These are phyloP conservation scores for Diprion similis DNA, from an alignment of 1,140 invertebrate genomes.

Conservation along the genomic window DNA sequence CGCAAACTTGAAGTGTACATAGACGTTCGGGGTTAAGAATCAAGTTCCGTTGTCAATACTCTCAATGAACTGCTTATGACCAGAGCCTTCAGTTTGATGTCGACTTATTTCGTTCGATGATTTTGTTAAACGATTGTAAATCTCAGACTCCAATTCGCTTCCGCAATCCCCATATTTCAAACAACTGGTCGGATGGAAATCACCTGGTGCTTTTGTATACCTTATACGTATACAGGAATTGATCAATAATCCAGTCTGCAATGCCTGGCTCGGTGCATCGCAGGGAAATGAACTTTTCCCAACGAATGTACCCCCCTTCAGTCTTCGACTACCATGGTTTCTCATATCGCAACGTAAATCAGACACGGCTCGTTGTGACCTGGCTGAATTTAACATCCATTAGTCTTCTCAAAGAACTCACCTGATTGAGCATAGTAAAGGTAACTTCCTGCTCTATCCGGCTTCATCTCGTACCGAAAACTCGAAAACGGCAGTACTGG, in stretches of 20 bases:
- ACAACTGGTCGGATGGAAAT: not conserved
- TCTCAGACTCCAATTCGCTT: not conserved
- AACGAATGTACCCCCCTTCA: not conserved
- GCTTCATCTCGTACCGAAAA: slow-evolving; percentile 64
- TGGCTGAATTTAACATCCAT: not conserved
- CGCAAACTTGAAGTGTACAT: no score
- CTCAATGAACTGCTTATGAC: no score
- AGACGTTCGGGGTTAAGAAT: no score
- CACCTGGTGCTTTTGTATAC: not conserved
- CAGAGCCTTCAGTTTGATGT: no score
- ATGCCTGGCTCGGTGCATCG: not conserved
- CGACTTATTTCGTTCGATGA: no score
- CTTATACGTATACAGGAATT: not conserved
- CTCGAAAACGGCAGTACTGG: slow-evolving; percentile 62
- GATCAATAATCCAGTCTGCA: slow-evolving; percentile 5
- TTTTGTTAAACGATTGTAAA: not conserved
- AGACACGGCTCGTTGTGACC: no score
- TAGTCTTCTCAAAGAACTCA: slow-evolving; percentile 37
- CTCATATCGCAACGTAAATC: not conserved
- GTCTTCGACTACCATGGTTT: not conserved
- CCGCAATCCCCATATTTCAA: not conserved
- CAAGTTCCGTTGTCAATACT: no score
- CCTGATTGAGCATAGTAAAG: slow-evolving; percentile 69
- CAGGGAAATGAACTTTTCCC: not conserved
- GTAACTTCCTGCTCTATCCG: slow-evolving; percentile 63